phyloP scores from a whole-genome alignment of 2,113 vertebrate species.

The Mormyrus iriodes region DNA sequence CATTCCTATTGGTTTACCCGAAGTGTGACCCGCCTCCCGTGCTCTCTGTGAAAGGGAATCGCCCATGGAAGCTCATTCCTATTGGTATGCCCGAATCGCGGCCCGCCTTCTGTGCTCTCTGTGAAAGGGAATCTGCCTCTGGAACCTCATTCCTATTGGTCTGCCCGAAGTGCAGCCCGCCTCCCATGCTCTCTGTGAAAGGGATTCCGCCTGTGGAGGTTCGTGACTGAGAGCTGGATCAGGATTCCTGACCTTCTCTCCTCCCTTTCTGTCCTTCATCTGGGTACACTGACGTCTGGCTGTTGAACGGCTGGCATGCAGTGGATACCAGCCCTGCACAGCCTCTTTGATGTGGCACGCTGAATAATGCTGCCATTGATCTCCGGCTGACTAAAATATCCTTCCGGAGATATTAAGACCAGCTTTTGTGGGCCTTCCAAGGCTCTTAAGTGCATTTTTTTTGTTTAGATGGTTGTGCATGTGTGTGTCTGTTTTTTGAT shows the following conservation, averaged over 20 bases:
- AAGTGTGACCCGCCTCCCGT: too few relatives aligned
- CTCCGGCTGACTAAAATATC: conserved; percentile 48
- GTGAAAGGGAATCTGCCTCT: conserved; percentile 41
- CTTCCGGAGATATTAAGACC: conserved; percentile 51
- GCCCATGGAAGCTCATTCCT: too few relatives aligned
- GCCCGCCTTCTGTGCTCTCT: conserved; percentile 32
- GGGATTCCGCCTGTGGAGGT: conserved; percentile 43
- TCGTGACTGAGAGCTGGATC: conserved; percentile 34
- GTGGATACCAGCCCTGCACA: conserved; percentile 44
- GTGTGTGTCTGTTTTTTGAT: neutral
- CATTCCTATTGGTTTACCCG: too few relatives aligned
- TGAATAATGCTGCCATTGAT: conserved; percentile 50
- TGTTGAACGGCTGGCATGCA: conserved; percentile 65
- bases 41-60: conserved; percentile 36
- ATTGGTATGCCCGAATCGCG: too few relatives aligned
- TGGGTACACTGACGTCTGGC: conserved; percentile 47
- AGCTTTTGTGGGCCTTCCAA: conserved; percentile 16
- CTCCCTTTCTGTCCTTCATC: conserved; percentile 61
- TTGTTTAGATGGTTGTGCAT: neutral
- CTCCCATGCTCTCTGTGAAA: conserved; percentile 36
- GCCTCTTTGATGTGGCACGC: conserved; percentile 65
- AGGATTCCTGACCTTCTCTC: conserved; percentile 56
- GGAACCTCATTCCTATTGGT: conserved; percentile 24
- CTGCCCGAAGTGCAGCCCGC: conserved; percentile 9
- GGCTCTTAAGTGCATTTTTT: conserved; percentile 41